phyloP scores from a whole-genome alignment of 2,888 invertebrate genomes.

The Acanthococcus lagerstroemiae region DNA sequence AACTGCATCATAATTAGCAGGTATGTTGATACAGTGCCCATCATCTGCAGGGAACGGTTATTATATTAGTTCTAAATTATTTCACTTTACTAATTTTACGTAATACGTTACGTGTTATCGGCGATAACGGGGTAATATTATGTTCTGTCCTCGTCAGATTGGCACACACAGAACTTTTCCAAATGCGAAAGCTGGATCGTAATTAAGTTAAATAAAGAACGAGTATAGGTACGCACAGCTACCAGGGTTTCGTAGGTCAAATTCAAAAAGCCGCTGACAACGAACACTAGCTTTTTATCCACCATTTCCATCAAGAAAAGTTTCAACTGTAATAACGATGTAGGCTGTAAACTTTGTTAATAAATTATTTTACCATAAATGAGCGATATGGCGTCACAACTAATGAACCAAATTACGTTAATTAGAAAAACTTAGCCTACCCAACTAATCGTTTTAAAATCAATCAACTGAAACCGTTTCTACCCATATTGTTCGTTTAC shows the following conservation, averaged over 20 bases:
- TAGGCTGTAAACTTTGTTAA: not conserved
- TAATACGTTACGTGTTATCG: not conserved
- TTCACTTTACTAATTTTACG: not conserved
- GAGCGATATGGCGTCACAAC: too few relatives aligned
- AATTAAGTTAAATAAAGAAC: not conserved
- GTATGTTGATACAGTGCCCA: conserved; percentile 25
- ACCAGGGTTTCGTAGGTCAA: conserved; percentile 19
- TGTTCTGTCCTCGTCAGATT: not conserved
- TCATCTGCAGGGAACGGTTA: conserved; percentile 15
- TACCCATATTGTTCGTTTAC: too few relatives aligned
- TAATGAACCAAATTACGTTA: too few relatives aligned
- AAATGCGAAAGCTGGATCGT: not conserved
- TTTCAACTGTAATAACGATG: conserved; percentile 15
- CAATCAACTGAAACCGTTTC: too few relatives aligned
- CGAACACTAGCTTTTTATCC: conserved; percentile 21
- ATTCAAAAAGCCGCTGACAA: conserved; percentile 18
- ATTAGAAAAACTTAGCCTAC: too few relatives aligned
- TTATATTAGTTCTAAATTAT: not conserved
- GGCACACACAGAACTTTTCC: not conserved
- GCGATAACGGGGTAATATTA: too few relatives aligned
- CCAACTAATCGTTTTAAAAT: too few relatives aligned
- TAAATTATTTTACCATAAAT: not conserved
- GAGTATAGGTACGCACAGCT: conserved; percentile 6
- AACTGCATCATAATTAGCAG: conserved; percentile 31
- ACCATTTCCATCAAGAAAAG: conserved; percentile 23